These are phyloP conservation scores for Oxyscelio sp. DNA, from an alignment of 2,888 invertebrate genomes.

Conservation along the genomic window DNA sequence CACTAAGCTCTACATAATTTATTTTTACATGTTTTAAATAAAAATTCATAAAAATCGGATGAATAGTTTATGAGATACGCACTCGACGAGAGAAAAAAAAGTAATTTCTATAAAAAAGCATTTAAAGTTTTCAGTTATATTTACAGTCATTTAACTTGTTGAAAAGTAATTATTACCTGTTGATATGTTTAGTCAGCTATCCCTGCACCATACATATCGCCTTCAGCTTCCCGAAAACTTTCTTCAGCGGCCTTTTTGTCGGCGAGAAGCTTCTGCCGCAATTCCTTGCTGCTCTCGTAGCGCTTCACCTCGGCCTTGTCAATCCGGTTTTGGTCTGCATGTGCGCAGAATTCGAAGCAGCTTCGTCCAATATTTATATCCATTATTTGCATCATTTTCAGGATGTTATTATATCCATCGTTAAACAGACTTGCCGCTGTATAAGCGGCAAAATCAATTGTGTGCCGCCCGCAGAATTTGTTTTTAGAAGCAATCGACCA, in stretches of 20 bases:
- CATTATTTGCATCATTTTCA: slow-evolving; percentile 47
- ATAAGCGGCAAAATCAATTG: slow-evolving; percentile 17
- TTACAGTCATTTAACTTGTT: slow-evolving; percentile 1
- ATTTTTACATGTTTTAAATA: slow-evolving; percentile 7
- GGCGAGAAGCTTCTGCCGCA: slow-evolving; percentile 21
- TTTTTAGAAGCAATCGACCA: slow-evolving; percentile 69
- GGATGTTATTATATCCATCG: slow-evolving; percentile 33
- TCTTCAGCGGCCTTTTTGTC: slow-evolving; percentile 33
- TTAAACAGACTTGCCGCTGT: slow-evolving; percentile 24
- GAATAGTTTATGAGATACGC: neutral
- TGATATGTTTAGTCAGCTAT: slow-evolving; percentile 29
- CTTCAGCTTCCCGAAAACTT: slow-evolving; percentile 24
- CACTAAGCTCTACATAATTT: neutral
- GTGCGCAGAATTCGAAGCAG: slow-evolving; percentile 14
- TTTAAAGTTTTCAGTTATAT: slow-evolving; percentile 14
- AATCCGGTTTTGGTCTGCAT: slow-evolving; percentile 31
- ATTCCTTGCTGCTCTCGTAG: slow-evolving; percentile 21
- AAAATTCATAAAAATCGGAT: slow-evolving; percentile 19
- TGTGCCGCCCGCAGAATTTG: slow-evolving; percentile 53
- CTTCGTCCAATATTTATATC: slow-evolving; percentile 34
- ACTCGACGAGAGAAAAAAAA: slow-evolving; percentile 1
- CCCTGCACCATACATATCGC: too few species aligned
- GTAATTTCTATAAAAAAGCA: slow-evolving; percentile 16
- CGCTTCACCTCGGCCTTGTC: slow-evolving; percentile 17
- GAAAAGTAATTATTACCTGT: slow-evolving; percentile 9